Evolutionary conservation across 2,888 invertebrate genomes (phyloP).

Genomic region (Tenthredo notha): DNA sequence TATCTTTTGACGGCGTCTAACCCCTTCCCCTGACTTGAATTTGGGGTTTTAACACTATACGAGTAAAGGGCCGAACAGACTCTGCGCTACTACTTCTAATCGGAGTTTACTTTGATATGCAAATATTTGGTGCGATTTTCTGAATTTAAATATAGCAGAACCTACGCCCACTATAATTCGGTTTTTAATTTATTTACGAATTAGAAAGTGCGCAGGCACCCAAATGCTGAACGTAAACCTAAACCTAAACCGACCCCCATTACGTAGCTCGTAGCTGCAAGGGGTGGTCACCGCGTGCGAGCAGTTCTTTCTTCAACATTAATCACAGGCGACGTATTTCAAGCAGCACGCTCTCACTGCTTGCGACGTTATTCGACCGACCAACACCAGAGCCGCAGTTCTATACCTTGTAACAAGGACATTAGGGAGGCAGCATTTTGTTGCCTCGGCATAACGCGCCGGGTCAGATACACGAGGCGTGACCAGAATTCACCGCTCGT

Average conservation of each 20-base stretch:
- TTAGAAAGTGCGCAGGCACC: conserved; percentile 4
- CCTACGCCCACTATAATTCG: conserved; percentile 10
- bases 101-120: conserved; percentile 46
- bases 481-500: conserved; percentile 55
- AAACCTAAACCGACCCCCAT: neutral
- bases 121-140: neutral
- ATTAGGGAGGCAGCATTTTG: conserved; percentile 53
- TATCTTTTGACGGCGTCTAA: conserved; percentile 29
- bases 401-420: conserved; percentile 52
- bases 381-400: conserved; percentile 4
- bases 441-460: conserved; percentile 48
- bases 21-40: neutral
- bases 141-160: conserved; percentile 25
- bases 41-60: neutral
- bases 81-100: conserved; percentile 3
- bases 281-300: conserved; percentile 35
- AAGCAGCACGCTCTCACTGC: conserved; percentile 37
- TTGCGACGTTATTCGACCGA: conserved; percentile 36
- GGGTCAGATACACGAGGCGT: conserved; percentile 54
- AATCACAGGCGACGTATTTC: conserved; percentile 53
- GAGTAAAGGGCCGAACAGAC: neutral
- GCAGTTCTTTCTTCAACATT: conserved; percentile 53
- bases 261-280: neutral
- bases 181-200: conserved; percentile 40
- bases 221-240: neutral